Conservation (phyloP, 2,888 invertebrate species). For the Meta bourneti region DNA sequence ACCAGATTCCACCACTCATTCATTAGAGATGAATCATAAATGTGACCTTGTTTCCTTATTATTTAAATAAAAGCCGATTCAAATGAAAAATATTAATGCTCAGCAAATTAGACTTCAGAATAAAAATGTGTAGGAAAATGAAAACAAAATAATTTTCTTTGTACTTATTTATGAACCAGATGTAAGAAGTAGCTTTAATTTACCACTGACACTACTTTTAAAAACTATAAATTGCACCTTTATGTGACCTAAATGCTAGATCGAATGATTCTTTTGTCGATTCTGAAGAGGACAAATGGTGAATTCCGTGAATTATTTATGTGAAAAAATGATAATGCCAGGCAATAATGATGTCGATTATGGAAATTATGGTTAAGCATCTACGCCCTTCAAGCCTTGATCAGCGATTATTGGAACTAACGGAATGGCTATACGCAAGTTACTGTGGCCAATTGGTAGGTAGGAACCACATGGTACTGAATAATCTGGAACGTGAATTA, state of each 20-base stretch:
- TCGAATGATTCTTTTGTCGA: constrained; percentile 14
- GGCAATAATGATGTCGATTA: constrained; percentile 53
- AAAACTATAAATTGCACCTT: neutral
- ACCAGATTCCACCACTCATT: no score
- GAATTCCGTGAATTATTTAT: constrained; percentile 53
- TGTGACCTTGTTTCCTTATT: no score
- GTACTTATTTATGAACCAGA: no score
- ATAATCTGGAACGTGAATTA: constrained; percentile 44
- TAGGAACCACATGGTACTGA: neutral
- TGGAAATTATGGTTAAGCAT: constrained; percentile 49
- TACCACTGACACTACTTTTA: neutral
- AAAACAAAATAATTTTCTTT: no score
- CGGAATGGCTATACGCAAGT: constrained; percentile 2
- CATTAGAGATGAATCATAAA: no score
- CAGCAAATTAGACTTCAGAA: no score
- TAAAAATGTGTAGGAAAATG: no score
- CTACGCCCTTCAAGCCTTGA: constrained; percentile 40
- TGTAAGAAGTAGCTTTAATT: no score
- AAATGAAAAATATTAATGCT: no score
- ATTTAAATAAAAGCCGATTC: no score
- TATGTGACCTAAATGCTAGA: constrained; percentile 24
- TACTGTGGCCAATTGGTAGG: constrained; percentile 24
- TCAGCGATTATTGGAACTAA: constrained; percentile 49
- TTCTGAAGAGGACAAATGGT: neutral
- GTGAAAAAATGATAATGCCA: constrained; percentile 41